These are phyloP conservation scores for Diarsia mendica DNA, from an alignment of 2,888 invertebrate genomes.

Conservation along the genomic window DNA sequence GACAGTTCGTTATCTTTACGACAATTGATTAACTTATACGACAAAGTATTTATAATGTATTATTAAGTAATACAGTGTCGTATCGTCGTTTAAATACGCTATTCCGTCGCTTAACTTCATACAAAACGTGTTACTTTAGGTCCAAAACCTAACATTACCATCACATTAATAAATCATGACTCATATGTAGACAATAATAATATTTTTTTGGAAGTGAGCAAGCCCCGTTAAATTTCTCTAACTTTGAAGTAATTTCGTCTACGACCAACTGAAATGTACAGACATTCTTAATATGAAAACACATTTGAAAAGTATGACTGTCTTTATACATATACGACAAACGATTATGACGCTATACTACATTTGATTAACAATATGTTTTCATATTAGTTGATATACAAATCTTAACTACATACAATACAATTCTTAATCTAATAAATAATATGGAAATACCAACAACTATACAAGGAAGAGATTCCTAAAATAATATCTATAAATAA, in stretches of 20 bases:
- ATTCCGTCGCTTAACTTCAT: constrained; percentile 53
- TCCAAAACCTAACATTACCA: constrained; percentile 61
- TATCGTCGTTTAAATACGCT: constrained; percentile 32
- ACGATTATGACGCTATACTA: constrained; percentile 34
- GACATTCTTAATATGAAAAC: constrained; percentile 54
- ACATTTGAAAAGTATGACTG: constrained; percentile 42
- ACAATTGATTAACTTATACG: constrained; percentile 42
- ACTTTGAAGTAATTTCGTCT: constrained; percentile 65
- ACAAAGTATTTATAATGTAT: constrained; percentile 38
- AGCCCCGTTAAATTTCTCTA: constrained; percentile 74
- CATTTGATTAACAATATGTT: constrained; percentile 49
- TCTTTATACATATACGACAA: constrained; percentile 40
- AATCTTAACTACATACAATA: constrained; percentile 59
- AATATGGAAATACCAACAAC: constrained; percentile 54
- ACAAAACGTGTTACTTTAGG: constrained; percentile 61
- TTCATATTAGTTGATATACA: constrained; percentile 57
- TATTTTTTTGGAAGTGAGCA: constrained; percentile 80
- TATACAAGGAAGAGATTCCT: constrained; percentile 41
- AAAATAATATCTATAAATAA: constrained; percentile 43
- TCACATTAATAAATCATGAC: constrained; percentile 53
- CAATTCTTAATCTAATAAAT: constrained; percentile 58
- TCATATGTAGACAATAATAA: constrained; percentile 57
- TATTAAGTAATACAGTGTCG: constrained; percentile 34
- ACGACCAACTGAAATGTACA: constrained; percentile 72
- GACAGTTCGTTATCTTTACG: constrained; percentile 43